phyloP scores from a whole-genome alignment of 2,888 invertebrate species.

The Panorpa germanica region DNA sequence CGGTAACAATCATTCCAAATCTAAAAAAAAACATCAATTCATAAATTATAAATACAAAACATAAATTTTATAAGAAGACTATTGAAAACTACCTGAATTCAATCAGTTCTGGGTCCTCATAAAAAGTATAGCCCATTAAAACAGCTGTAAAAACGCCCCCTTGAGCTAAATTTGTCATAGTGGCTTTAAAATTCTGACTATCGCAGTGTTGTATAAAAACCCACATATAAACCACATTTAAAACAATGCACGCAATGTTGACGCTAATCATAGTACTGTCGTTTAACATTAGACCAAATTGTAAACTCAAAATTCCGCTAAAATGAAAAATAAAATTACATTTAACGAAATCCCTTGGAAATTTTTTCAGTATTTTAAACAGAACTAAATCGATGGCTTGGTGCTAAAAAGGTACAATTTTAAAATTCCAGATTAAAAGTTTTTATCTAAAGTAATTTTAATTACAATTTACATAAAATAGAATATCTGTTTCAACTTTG shows the following conservation, averaged over 20 bases:
- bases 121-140: constrained; percentile 40
- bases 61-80: too few species aligned
- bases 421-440: too few species aligned
- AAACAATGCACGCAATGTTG: constrained; percentile 50
- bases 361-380: too few species aligned
- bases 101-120: constrained; percentile 41
- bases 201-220: constrained; percentile 47
- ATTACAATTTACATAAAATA: too few species aligned
- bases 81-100: too few species aligned
- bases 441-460: too few species aligned
- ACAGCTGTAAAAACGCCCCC: constrained; percentile 33
- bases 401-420: too few species aligned
- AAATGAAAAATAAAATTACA: constrained; percentile 14
- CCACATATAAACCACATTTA: constrained; percentile 45
- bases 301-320: constrained; percentile 57
- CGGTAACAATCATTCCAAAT: constrained; percentile 51
- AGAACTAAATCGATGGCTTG: too few species aligned
- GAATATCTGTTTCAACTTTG: constrained; percentile 4
- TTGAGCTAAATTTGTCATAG: constrained; percentile 35
- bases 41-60: too few species aligned
- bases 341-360: background rate
- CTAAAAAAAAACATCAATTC: too few species aligned
- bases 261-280: constrained; percentile 62
- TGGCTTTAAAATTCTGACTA: constrained; percentile 26
- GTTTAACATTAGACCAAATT: constrained; percentile 51